Conservation (phyloP, 2,888 invertebrate genomes). For the Agrilus mali region DNA sequence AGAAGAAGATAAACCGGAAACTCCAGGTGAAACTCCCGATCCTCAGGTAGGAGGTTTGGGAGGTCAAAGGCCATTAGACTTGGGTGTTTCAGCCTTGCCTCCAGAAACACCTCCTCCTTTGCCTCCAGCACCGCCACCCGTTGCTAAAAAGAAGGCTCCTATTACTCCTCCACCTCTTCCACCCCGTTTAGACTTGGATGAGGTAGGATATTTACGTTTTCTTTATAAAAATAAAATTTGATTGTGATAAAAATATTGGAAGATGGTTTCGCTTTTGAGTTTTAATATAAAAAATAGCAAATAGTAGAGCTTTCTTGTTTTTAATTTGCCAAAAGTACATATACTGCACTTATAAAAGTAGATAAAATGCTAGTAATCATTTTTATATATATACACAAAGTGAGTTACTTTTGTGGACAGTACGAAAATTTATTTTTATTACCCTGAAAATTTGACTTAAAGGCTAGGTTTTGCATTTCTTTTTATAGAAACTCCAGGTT, state of each 20-base stretch:
- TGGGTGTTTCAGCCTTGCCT: slow-evolving; percentile 41
- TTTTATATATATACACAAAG: too few species aligned
- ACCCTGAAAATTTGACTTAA: too few species aligned
- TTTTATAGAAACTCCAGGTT: too few species aligned
- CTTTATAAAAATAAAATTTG: neutral
- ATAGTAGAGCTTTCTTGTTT: too few species aligned
- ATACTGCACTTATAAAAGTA: too few species aligned
- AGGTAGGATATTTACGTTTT: slow-evolving; percentile 17
- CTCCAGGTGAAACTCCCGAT: slow-evolving; percentile 69
- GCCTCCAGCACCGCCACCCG: slow-evolving; percentile 36
- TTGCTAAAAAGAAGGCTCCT: slow-evolving; percentile 37
- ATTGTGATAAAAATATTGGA: neutral
- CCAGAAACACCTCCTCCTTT: slow-evolving; percentile 37
- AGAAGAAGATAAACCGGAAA: slow-evolving; percentile 50
- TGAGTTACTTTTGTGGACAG: too few species aligned
- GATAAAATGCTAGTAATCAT: too few species aligned
- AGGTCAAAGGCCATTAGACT: slow-evolving; percentile 64
- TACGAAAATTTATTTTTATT: too few species aligned
- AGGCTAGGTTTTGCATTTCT: too few species aligned
- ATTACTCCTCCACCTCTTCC: slow-evolving; percentile 47
- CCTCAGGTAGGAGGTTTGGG: slow-evolving; percentile 63
- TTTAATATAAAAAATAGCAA: too few species aligned
- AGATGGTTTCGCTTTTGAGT: neutral
- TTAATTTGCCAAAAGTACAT: too few species aligned
- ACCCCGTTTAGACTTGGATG: slow-evolving; percentile 46